Evolutionary conservation across 2,113 vertebrate species (phyloP), one percentile per base, ranked within the genome.

Genomic region (Ceuthmochares aereus): DNA sequence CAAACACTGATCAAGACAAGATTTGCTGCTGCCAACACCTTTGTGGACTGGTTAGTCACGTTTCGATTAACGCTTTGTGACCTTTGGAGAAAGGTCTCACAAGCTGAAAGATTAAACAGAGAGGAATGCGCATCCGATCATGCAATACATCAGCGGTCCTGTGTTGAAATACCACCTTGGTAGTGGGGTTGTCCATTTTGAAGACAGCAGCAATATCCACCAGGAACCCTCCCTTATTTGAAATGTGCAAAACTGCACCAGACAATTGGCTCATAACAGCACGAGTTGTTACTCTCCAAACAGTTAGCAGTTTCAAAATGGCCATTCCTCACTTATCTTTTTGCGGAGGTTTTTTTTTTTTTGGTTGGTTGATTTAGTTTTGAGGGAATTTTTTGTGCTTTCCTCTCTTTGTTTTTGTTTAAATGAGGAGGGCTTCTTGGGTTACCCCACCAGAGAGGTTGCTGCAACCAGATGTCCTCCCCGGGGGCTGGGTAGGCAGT

Each of bases 51-150:
- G 63, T 91, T 93, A 68, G 60, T 84, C 47, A 47, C 49, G 87
- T 85, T 82, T 67, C 87, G 60, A 89, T 91, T 37, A 92, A 87
- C 3, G 5, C 63, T 92, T 88, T 40, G 62, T 91, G 90, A 96
- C 90, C 90, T 85, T 88, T 70, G 78, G 45, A 62, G 72, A 92
- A 94, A 89, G 82, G 72, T 55, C 82, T 90, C 0, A 1, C 73
- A 23, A 83, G 36, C 70, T 90, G 51, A 62, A 73, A 93, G 78
- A 73, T 83, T 86, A 88, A 94, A 86, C 83, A 77, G 75, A 84
- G 55, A 80, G 55, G 67, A 90, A 85, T 15, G 67, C 51, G 58
- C 75, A 93, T 82, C 49, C 40, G n/a, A 56, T 76, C 54, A 34
- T 26, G 32, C 32, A 88, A 70, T 66, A 69, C 59, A 69, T 17